phyloP scores from a whole-genome alignment of 35 echinoderm and acorn worm genomes.

The Heliocidaris tuberculata region DNA sequence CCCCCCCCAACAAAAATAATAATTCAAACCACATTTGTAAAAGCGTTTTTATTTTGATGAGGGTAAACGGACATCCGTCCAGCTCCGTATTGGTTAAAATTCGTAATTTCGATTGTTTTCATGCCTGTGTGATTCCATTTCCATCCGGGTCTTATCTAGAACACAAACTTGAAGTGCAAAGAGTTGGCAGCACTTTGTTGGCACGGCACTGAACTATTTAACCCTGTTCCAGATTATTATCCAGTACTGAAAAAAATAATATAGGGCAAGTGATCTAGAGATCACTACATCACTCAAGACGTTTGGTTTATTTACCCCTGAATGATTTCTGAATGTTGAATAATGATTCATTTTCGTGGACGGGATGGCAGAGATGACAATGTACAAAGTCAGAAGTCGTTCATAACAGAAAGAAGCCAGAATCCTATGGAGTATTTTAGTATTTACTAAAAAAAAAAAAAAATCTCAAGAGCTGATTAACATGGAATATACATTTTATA shows the following conservation, averaged over 20 bases:
- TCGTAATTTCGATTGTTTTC: not conserved
- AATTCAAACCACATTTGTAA: no score
- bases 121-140: not conserved
- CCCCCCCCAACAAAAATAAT: no score
- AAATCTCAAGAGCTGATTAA: no score
- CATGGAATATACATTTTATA: no score
- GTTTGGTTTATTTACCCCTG: no score
- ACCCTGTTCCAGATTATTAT: not conserved
- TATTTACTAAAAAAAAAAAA: no score
- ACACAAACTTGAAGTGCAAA: not conserved
- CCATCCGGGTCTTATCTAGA: not conserved
- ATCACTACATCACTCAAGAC: not conserved
- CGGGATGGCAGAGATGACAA: no score
- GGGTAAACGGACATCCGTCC: not conserved
- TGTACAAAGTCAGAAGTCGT: no score
- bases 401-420: no score
- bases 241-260: not conserved
- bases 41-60: not conserved
- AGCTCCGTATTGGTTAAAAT: not conserved
- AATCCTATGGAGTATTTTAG: no score
- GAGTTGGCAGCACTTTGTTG: not conserved
- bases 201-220: not conserved
- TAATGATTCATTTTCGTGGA: no score
- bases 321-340: no score
- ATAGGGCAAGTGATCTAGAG: not conserved